Evolutionary conservation across 1,140 invertebrate genomes (phyloP).

Genomic region (Caligus rogercresseyi): DNA sequence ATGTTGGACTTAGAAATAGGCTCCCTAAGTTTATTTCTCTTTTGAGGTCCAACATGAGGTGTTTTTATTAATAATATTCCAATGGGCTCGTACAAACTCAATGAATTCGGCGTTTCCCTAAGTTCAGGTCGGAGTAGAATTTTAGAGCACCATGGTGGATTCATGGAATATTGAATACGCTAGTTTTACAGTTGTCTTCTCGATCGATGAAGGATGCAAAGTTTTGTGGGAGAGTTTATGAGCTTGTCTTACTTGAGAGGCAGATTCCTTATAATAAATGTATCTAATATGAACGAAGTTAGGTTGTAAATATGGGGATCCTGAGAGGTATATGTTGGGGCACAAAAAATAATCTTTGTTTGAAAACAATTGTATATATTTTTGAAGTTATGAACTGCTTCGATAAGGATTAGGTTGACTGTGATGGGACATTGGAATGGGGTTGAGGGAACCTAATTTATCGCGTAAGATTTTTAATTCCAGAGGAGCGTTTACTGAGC

Average conservation of each 20-base stretch:
- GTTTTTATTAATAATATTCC: slow-evolving; percentile 5
- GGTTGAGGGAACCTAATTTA: too few relatives aligned
- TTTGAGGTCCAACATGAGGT: neutral
- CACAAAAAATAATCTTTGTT: neutral
- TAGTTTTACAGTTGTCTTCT: neutral
- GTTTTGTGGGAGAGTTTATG: too few relatives aligned
- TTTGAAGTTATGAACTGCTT: slow-evolving; percentile 10
- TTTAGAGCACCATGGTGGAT: neutral
- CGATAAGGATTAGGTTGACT: too few relatives aligned
- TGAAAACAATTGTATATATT: slow-evolving; percentile 3
- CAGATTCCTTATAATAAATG: neutral
- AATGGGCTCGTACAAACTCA: neutral
- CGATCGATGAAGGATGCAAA: slow-evolving; percentile 2
- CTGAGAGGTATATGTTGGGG: neutral
- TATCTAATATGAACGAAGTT: neutral
- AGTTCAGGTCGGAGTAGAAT: neutral
- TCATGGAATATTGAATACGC: neutral
- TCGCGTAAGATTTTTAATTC: too few relatives aligned
- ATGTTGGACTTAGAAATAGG: neutral
- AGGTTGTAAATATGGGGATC: neutral
- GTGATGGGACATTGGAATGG: too few relatives aligned
- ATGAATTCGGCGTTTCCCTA: neutral
- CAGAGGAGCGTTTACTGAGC: too few relatives aligned
- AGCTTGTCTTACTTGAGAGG: neutral
- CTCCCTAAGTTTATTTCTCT: neutral